Evolutionary conservation across 2,888 invertebrate species (phyloP).

Genomic region (Nasonia oneida): DNA sequence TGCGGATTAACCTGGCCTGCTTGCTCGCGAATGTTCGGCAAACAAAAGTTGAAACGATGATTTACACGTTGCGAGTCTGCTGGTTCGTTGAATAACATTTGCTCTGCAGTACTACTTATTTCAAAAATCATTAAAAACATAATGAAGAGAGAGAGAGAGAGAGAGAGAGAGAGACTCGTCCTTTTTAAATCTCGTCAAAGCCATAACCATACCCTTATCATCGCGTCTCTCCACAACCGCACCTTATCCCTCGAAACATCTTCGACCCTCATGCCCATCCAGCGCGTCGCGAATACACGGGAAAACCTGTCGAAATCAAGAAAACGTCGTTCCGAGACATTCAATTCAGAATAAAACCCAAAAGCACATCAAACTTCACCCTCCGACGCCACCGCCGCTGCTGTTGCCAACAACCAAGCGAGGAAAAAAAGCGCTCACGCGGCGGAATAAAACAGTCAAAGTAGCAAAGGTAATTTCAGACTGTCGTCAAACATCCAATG

Average conservation of each 20-base stretch:
- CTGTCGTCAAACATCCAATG: slow-evolving; percentile 52
- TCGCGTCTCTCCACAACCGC: background rate
- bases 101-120: background rate
- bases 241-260: background rate
- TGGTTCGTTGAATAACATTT: background rate
- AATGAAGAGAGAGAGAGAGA: no score
- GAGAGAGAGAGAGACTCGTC: no score
- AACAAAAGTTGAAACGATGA: background rate
- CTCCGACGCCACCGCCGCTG: background rate
- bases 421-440: background rate
- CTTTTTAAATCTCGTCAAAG: no score
- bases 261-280: background rate
- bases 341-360: background rate
- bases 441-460: slow-evolving; percentile 11
- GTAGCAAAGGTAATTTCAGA: slow-evolving; percentile 53
- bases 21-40: background rate
- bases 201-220: no score
- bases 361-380: slow-evolving; percentile 13
- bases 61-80: background rate
- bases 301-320: slow-evolving; percentile 3
- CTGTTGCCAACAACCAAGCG: background rate
- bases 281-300: background rate
- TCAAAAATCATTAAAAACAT: no score
- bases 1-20: slow-evolving; percentile 8
- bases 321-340: background rate